Conservation (phyloP, 2,797 vertebrate genomes). For the Kryptolebias ocellatus region DNA sequence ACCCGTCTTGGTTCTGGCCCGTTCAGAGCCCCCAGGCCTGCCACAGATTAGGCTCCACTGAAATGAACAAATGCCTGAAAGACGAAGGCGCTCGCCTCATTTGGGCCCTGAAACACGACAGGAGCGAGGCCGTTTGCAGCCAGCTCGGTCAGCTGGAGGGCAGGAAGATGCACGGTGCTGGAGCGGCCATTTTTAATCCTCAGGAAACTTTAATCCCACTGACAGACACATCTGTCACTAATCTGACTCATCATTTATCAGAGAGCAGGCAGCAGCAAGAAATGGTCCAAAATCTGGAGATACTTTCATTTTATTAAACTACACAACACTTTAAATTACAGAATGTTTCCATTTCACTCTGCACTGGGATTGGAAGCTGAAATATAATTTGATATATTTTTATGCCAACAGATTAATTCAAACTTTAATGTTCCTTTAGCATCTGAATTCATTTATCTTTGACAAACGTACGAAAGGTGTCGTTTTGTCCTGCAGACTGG, state of each 20-base stretch:
- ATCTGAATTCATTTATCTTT: too few relatives aligned
- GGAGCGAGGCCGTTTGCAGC: background rate
- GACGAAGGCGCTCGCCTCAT: slow-evolving; percentile 1
- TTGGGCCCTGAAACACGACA: background rate
- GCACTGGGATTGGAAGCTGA: too few relatives aligned
- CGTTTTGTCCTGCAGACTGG: too few relatives aligned
- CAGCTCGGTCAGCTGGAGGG: background rate
- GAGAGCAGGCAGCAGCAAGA: background rate
- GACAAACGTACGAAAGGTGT: too few relatives aligned
- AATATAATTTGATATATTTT: too few relatives aligned
- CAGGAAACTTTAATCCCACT: slow-evolving; percentile 53
- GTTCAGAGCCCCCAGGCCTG: background rate
- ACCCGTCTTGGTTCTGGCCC: background rate
- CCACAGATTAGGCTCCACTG: slow-evolving; percentile 19
- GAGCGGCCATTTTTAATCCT: slow-evolving; percentile 52
- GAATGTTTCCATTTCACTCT: too few relatives aligned
- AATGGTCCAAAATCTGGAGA: background rate
- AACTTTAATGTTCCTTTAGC: too few relatives aligned
- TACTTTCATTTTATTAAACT: too few relatives aligned
- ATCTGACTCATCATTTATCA: slow-evolving; percentile 1
- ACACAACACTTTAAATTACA: too few relatives aligned
- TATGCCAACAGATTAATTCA: too few relatives aligned
- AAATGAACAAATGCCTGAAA: slow-evolving; percentile 1
- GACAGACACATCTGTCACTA: slow-evolving; percentile 41
- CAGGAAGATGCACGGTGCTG: background rate